Evolutionary conservation across 2,797 vertebrate species (phyloP), one percentile per base, ranked within the genome.

Genomic region (Bradypodion ventrale): DNA sequence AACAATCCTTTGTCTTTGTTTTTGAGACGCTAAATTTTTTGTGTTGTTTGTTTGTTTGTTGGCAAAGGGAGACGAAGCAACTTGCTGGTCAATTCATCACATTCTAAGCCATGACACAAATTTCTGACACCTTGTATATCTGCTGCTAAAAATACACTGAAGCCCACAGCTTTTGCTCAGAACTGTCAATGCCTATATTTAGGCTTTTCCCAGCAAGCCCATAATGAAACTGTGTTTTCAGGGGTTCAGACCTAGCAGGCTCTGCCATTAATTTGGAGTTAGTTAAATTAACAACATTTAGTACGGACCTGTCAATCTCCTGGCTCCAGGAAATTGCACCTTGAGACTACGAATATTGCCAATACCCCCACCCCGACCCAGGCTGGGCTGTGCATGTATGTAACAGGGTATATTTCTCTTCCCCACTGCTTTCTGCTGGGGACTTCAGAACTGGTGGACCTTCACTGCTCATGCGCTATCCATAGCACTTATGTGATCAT

Each of bases 211-310:
- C 91, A 93, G 94, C 91, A 95, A 96, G 95, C 90, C 95, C 90
- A 97, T 97, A 97, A 96, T 97, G 96, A 96, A 95, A 96, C 96
- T 97, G 96, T 97, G 96, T 97, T 96, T 81, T 96, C 95, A 96
- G 93, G 94, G 94, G 87, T 94, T 93, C 93, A 74, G 94, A 94
- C 94, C 93, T 90, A 95, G 94, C 95, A 95, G 95, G 94, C 95
- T 95, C 93, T 95, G 90, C 94, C 94, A 96, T 97, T 97, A 96
- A 97, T 97, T 97, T 97, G 96, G 96, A 96, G 96, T 97, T 96
- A 96, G 95, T 97, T 97, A 96, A 97, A 97, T 97, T 97, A 97
- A 96, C 95, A 96, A 92, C 97, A 96, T 96, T 96, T 96, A 97
- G 96, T 94, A 94, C 94, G 95, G 94, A 94, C 95, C 95, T 97